A percentile compares a stretch with the other conserved stretches of the same genome.
phyloP scores from a whole-genome alignment of 2,888 invertebrate genomes.

The Apamea sordens region DNA sequence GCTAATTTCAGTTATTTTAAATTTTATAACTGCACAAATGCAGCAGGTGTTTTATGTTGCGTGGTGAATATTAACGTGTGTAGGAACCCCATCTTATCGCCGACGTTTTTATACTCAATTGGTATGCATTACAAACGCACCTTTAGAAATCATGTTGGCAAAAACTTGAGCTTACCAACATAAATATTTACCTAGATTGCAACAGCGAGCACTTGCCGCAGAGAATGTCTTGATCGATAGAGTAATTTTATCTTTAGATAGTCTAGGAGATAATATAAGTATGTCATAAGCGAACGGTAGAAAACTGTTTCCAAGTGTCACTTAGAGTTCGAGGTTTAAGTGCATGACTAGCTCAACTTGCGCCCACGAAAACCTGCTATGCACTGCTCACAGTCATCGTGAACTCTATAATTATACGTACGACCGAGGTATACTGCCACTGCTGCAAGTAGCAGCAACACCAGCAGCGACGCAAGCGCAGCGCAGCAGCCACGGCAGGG shows the following conservation, averaged over 20 bases:
- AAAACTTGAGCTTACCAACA: constrained; percentile 39
- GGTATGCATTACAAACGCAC: constrained; percentile 28
- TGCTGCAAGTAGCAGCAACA: constrained; percentile 92
- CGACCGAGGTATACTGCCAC: constrained; percentile 91
- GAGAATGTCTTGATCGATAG: constrained; percentile 34
- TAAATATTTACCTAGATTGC: constrained; percentile 52
- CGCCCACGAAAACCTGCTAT: background rate
- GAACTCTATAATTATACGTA: constrained; percentile 77
- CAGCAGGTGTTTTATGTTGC: constrained; percentile 35
- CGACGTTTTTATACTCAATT: constrained; percentile 34
- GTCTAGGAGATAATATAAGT: background rate
- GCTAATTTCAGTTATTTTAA: constrained; percentile 33
- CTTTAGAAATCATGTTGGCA: constrained; percentile 50
- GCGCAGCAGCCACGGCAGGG: constrained; percentile 97
- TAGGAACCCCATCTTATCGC: constrained; percentile 22
- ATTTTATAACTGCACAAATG: constrained; percentile 17
- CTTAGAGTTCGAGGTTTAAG: background rate
- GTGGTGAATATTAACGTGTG: constrained; percentile 30
- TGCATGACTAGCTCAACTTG: background rate
- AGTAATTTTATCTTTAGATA: constrained; percentile 36
- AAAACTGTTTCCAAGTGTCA: constrained; percentile 1
- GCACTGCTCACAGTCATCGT: background rate
- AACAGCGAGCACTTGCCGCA: constrained; percentile 22
- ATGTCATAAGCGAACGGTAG: background rate
- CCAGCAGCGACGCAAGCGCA: constrained; percentile 95